Evolutionary conservation across 2,113 vertebrate genomes (phyloP).

Genomic region (Menidia beryllina): DNA sequence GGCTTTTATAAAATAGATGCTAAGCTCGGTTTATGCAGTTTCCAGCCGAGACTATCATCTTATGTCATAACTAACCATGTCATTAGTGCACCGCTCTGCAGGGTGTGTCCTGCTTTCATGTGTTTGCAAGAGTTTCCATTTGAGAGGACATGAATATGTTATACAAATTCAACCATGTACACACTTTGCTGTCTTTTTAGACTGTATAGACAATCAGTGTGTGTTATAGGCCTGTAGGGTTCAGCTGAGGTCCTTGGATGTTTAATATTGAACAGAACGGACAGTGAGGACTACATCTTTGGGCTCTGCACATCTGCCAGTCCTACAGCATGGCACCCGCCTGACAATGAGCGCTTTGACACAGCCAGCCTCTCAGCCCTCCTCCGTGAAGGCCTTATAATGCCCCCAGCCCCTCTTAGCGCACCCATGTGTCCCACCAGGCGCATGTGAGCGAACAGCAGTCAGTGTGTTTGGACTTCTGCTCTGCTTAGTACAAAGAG

Average conservation of each 20-base stretch:
- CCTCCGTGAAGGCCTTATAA: slow-evolving; percentile 40
- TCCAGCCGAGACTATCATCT: slow-evolving; percentile 56
- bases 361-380: slow-evolving; percentile 43
- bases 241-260: slow-evolving; percentile 19
- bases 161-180: slow-evolving; percentile 17
- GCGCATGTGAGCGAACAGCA: slow-evolving; percentile 22
- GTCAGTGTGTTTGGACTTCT: slow-evolving; percentile 28
- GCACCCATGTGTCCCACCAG: slow-evolving; percentile 45
- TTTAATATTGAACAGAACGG: slow-evolving; percentile 23
- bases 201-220: neutral
- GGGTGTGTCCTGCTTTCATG: slow-evolving; percentile 55
- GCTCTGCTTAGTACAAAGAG: slow-evolving; percentile 19
- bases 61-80: slow-evolving; percentile 59
- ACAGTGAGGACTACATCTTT: slow-evolving; percentile 20
- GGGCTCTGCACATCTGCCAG: slow-evolving; percentile 42
- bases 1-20: slow-evolving; percentile 51
- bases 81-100: slow-evolving; percentile 60
- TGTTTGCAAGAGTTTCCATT: slow-evolving; percentile 23
- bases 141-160: slow-evolving; percentile 15
- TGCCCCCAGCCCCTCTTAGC: slow-evolving; percentile 26
- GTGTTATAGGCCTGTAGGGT: slow-evolving; percentile 6
- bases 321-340: slow-evolving; percentile 33
- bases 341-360: slow-evolving; percentile 48
- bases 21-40: slow-evolving; percentile 50
- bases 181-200: neutral